Conservation (phyloP, 2,888 invertebrate species). For the Chloromyia formosa region DNA sequence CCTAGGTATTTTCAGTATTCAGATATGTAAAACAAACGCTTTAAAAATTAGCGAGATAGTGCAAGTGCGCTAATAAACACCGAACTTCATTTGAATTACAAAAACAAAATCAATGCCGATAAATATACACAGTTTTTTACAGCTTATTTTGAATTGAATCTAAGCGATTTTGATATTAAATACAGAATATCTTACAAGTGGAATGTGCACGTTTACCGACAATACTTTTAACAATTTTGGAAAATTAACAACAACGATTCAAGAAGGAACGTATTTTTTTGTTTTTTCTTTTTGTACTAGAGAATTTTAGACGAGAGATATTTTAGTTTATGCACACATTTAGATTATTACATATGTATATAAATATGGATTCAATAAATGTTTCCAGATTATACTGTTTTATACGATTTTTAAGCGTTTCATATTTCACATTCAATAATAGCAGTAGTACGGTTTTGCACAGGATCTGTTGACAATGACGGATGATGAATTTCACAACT, state of each 20-base stretch:
- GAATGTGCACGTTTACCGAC: conserved; percentile 31
- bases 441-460: no score
- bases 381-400: not conserved
- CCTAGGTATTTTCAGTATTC: no score
- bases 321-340: conserved; percentile 28
- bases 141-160: not conserved
- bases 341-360: conserved; percentile 36
- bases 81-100: no score
- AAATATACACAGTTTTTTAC: not conserved
- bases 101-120: not conserved
- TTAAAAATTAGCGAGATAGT: no score
- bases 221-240: conserved; percentile 10
- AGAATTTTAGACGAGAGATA: conserved; percentile 19
- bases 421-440: no score
- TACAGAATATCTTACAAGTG: conserved; percentile 13
- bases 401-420: conserved; percentile 3
- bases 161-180: not conserved
- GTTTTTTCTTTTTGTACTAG: conserved; percentile 24
- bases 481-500: no score
- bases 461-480: no score
- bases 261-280: not conserved
- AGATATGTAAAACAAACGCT: no score
- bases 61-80: no score
- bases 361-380: conserved; percentile 24
- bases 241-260: conserved; percentile 2